Evolutionary conservation across 2,797 vertebrate species (phyloP), one percentile per base, ranked within the genome.

Genomic region (Iguana delicatissima): DNA sequence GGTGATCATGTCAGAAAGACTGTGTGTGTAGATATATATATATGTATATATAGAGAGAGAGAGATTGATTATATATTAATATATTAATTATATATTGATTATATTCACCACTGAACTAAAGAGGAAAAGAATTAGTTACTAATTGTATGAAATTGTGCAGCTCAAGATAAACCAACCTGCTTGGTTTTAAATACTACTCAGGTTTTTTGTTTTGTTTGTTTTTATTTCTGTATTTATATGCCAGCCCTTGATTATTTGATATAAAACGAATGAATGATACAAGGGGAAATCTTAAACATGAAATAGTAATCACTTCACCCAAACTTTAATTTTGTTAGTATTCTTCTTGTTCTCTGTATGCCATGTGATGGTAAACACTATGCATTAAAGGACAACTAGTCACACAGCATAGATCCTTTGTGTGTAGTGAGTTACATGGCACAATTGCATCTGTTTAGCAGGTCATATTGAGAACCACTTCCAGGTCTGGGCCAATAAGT

Each of bases 401-500:
- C 84, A 64, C 77, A 57, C 81, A 92, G 87, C 87, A 93, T 64
- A 64, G 82, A 62, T 88, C 69, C 93, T 89, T 91, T n/a, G 12
- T 57, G 52, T 91, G 92, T 95, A 67, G 16, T 67, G 67, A 88
- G 93, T 72, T 89, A 80, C 83, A 95, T 96, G 88, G 88, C 88
- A 84, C 26, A 90, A 89, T 89, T 93, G 90, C 89, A 79, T 85
- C 92, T 91, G 93, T 91, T 91, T 90, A 94, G 89, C 92, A 95
- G 95, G 94, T 96, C 92, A 95, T 94, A 93, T 91, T 95, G 95
- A 95, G 91, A 94, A 94, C 92, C 92, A 95, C 96, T 96, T 95
- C 96, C 95, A 91, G 94, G 92, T 87, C 92, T 91, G 86, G 94
- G 94, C 95, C 95, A 96, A 95, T 96, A 97, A 97, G 96, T 97